Evolutionary conservation across 2,888 invertebrate species (phyloP).

Genomic region (Neoascia interrupta): DNA sequence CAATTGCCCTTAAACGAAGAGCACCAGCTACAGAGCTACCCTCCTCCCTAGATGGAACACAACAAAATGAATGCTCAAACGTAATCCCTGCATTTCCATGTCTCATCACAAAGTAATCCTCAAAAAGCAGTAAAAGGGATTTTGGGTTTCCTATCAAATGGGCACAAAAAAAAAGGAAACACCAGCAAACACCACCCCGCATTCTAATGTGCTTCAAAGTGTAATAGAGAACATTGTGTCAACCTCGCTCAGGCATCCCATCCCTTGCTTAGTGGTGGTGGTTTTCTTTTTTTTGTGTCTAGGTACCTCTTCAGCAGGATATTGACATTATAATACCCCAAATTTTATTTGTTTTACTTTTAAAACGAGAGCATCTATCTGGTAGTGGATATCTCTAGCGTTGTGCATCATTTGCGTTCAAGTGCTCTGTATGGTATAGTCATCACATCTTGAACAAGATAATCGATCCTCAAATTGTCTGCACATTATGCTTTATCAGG

Average conservation of each 20-base stretch:
- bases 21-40: neutral
- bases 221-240: too few species aligned
- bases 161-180: conserved; percentile 4
- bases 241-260: too few species aligned
- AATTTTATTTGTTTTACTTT: conserved; percentile 45
- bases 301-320: conserved; percentile 10
- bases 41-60: neutral
- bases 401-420: conserved; percentile 19
- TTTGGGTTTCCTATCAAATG: conserved; percentile 57
- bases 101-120: conserved; percentile 65
- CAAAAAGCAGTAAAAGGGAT: conserved; percentile 61
- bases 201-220: conserved; percentile 34
- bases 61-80: conserved; percentile 48
- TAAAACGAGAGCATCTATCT: conserved; percentile 6
- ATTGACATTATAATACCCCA: conserved; percentile 55
- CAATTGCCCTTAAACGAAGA: conserved; percentile 39
- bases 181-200: conserved; percentile 14
- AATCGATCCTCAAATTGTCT: conserved; percentile 62
- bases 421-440: conserved; percentile 53
- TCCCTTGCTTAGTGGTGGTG: conserved; percentile 19
- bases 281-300: neutral
- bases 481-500: conserved; percentile 51
- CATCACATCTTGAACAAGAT: conserved; percentile 57
- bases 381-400: neutral
- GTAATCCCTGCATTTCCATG: conserved; percentile 67